Evolutionary conservation across 2,797 vertebrate genomes (phyloP).

Genomic region (Gallirallus australis): DNA sequence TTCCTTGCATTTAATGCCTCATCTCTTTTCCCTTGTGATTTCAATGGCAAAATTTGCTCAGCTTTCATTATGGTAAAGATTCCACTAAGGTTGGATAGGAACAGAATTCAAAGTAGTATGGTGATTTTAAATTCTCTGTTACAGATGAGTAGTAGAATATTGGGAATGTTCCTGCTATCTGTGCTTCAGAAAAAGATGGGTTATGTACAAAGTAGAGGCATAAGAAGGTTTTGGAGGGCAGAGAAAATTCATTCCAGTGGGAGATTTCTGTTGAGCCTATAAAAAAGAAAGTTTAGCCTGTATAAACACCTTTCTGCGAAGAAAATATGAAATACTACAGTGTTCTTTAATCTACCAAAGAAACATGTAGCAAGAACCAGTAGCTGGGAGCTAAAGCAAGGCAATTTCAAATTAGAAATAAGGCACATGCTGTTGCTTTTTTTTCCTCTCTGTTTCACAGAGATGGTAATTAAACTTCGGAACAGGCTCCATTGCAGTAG

Average conservation of each 20-base stretch:
- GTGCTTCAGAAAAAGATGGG: background rate
- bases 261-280: background rate
- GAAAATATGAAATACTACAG: constrained; percentile 26
- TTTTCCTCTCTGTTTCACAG: constrained; percentile 7
- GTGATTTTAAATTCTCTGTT: background rate
- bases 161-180: background rate
- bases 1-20: constrained; percentile 12
- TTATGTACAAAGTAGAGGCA: background rate
- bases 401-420: constrained; percentile 52
- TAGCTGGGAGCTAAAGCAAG: constrained; percentile 38
- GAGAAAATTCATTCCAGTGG: background rate
- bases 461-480: constrained; percentile 34
- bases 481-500: background rate
- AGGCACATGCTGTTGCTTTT: background rate
- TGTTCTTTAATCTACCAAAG: constrained; percentile 22
- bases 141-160: background rate
- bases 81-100: background rate
- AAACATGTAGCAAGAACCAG: background rate
- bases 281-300: constrained; percentile 10
- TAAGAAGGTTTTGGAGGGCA: background rate
- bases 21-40: background rate
- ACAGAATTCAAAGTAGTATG: background rate
- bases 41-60: background rate
- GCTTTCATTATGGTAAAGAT: constrained; percentile 5
- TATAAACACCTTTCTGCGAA: constrained; percentile 10